phyloP scores from a whole-genome alignment of 1,140 invertebrate genomes.

The Drosophila murphyi region DNA sequence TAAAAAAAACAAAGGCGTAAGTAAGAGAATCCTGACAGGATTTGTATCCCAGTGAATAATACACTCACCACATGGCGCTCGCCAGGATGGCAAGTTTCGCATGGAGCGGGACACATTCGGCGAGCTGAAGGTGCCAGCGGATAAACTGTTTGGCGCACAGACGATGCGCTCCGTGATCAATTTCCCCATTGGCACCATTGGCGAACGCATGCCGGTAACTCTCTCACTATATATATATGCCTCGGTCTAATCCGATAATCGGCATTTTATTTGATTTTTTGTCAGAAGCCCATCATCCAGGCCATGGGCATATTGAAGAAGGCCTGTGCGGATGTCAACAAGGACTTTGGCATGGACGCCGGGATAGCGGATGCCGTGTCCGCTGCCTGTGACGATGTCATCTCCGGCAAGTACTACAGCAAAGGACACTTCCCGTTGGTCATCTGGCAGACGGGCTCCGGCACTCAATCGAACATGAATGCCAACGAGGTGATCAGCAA shows the following conservation, averaged over 20 bases:
- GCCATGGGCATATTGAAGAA: constrained; percentile 99
- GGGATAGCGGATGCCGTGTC: constrained; percentile 95
- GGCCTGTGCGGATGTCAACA: constrained; percentile 97
- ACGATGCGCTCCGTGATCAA: constrained; percentile 97
- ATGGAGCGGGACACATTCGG: constrained; percentile 97
- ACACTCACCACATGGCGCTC: no score
- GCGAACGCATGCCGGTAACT: constrained; percentile 95
- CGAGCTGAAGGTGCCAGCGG: constrained; percentile 95
- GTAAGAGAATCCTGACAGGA: neutral
- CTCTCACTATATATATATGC: constrained; percentile 14
- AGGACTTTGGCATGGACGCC: constrained; percentile 95
- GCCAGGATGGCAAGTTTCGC: constrained; percentile 84
- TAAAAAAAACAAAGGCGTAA: constrained; percentile 1
- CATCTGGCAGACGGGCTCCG: constrained; percentile 99
- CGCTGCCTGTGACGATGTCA: constrained; percentile 97
- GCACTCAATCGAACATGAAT: constrained; percentile 99
- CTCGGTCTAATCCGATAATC: neutral
- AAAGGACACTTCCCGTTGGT: constrained; percentile 97
- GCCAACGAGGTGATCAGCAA: constrained; percentile 98
- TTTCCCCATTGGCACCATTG: constrained; percentile 98
- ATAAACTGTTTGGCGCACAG: constrained; percentile 98
- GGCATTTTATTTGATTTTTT: neutral
- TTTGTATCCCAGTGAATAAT: neutral
- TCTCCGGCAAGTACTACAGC: constrained; percentile 95
- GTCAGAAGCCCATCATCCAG: constrained; percentile 93